Percentiles rank a stretch among this genome's conserved stretches.
phyloP scores from a whole-genome alignment of 1,140 invertebrate species.

The Apis dorsata region DNA sequence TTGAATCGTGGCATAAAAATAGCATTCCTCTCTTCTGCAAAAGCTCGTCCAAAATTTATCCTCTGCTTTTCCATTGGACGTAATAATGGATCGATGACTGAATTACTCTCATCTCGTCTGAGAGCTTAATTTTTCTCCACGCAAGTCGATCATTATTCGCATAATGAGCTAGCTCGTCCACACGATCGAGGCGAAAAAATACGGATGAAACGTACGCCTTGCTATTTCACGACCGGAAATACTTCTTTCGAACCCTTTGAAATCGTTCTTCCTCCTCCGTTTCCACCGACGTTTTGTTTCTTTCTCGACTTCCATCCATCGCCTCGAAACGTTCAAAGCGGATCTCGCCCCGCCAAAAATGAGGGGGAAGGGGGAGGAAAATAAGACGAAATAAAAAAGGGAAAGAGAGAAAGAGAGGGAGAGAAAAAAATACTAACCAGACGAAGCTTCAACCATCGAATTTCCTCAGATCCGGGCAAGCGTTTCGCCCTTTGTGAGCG shows the following conservation, averaged over 20 bases:
- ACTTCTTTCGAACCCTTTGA: slow-evolving; percentile 40
- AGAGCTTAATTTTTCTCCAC: slow-evolving; percentile 28
- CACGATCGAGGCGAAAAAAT: slow-evolving; percentile 18
- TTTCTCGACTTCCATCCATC: slow-evolving; percentile 12
- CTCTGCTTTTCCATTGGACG: no score
- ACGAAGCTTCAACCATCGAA: slow-evolving; percentile 5
- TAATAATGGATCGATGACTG: no score
- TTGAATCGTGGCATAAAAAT: background rate
- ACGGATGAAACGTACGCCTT: slow-evolving; percentile 31
- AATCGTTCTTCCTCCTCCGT: slow-evolving; percentile 10
- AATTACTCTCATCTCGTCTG: background rate
- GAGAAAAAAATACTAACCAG: background rate
- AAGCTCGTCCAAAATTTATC: background rate
- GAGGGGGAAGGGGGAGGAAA: background rate
- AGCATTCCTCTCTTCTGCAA: background rate
- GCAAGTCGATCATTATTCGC: background rate
- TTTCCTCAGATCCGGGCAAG: background rate
- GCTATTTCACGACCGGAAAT: slow-evolving; percentile 43
- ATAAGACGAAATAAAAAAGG: background rate
- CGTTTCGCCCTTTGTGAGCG: slow-evolving; percentile 18
- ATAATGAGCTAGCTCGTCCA: slow-evolving; percentile 27
- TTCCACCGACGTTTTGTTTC: background rate
- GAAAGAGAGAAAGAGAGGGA: background rate
- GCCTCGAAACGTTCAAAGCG: slow-evolving; percentile 7
- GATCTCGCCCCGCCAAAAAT: background rate